These are phyloP conservation scores for Epinotia bilunana DNA, from an alignment of 2,888 invertebrate genomes.

Conservation along the genomic window DNA sequence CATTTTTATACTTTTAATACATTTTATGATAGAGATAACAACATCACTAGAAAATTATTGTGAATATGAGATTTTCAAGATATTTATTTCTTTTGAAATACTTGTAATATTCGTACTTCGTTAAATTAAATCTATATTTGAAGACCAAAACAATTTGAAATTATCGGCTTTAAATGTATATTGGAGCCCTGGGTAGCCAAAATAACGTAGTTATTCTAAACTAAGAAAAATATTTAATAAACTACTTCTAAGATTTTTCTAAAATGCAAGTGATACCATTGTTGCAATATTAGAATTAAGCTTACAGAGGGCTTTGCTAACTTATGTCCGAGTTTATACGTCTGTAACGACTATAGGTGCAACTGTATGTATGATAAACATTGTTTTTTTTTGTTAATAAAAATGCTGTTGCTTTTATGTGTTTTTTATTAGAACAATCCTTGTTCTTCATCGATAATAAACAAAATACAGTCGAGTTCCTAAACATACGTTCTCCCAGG, in stretches of 20 bases:
- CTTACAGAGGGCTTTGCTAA: constrained; percentile 64
- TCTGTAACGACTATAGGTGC: constrained; percentile 50
- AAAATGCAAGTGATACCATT: constrained; percentile 79
- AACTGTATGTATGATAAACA: constrained; percentile 51
- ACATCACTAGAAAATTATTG: constrained; percentile 3
- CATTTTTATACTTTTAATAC: constrained; percentile 23
- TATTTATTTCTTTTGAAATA: background rate
- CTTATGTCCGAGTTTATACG: constrained; percentile 55
- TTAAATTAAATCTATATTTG: constrained; percentile 27
- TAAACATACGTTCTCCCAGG: too few relatives aligned
- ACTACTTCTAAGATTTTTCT: constrained; percentile 56
- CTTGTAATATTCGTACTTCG: constrained; percentile 9
- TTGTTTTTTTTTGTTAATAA: constrained; percentile 76
- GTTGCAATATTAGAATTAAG: constrained; percentile 82
- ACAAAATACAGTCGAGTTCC: too few relatives aligned
- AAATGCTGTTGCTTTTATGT: constrained; percentile 76
- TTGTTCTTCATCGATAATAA: background rate
- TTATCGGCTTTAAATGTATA: constrained; percentile 45
- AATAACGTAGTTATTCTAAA: constrained; percentile 41
- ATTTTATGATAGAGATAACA: background rate
- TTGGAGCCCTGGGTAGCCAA: constrained; percentile 36
- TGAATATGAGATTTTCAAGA: constrained; percentile 6
- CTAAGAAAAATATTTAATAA: constrained; percentile 43
- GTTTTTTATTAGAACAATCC: constrained; percentile 52
- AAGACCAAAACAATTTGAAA: constrained; percentile 39